phyloP scores from a whole-genome alignment of 2,113 vertebrate species.

The Bothrops jararaca region DNA sequence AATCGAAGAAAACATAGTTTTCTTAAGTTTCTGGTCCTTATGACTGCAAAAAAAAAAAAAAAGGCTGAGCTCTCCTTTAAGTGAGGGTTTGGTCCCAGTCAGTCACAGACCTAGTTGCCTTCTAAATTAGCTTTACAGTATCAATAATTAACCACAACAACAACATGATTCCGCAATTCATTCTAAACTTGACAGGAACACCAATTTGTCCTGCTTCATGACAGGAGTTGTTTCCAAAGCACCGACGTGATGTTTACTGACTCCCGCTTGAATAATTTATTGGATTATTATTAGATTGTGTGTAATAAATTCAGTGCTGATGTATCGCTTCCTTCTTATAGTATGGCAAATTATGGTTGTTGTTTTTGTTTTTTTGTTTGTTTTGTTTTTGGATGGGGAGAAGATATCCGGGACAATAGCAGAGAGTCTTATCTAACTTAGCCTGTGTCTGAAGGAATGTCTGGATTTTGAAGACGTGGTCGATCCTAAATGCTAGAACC shows the following conservation, averaged over 20 bases:
- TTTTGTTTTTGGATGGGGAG: neutral
- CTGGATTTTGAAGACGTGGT: neutral
- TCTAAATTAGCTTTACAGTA: accelerated
- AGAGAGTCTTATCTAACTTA: neutral
- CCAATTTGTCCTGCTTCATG: neutral
- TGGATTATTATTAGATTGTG: conserved; percentile 31
- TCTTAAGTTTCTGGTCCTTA: neutral
- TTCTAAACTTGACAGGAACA: conserved; percentile 6
- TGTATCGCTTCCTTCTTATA: conserved; percentile 39
- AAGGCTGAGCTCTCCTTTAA: neutral
- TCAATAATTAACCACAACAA: neutral
- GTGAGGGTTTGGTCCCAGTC: neutral
- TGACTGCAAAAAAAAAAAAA: neutral
- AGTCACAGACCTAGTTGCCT: neutral
- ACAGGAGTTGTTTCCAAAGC: conserved; percentile 22
- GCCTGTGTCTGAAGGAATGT: neutral
- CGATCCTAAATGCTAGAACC: neutral
- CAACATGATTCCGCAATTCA: conserved; percentile 2
- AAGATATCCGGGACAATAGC: neutral
- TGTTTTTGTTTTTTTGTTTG: no score
- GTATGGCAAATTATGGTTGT: neutral
- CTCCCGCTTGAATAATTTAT: conserved; percentile 39
- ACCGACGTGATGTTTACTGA: conserved; percentile 29
- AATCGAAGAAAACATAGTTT: neutral
- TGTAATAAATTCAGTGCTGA: conserved; percentile 29